These are phyloP conservation scores for Ramphastos sulfuratus DNA, from an alignment of 2,113 vertebrate genomes.

Conservation along the genomic window DNA sequence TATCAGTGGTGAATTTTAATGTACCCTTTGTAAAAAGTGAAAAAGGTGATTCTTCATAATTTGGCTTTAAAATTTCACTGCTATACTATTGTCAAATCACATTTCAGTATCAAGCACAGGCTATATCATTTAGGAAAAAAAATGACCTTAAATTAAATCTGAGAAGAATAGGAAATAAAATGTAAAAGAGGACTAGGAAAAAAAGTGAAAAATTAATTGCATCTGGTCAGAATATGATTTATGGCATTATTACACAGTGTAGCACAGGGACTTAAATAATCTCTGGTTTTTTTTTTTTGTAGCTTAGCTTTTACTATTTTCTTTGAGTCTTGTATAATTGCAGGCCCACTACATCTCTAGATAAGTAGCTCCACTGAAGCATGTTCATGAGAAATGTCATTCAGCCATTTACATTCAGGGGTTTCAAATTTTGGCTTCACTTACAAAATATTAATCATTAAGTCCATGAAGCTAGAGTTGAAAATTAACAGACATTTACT, in stretches of 20 bases:
- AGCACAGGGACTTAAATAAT: not conserved
- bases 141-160: constrained; percentile 50
- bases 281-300: not conserved
- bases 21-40: not conserved
- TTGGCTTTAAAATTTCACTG: constrained; percentile 28
- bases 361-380: not conserved
- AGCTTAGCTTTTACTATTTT: not conserved
- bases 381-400: not conserved
- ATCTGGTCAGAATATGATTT: constrained; percentile 38
- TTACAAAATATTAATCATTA: not conserved
- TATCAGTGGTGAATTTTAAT: constrained; percentile 37
- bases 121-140: constrained; percentile 47
- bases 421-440: not conserved
- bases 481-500: constrained; percentile 38
- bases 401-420: not conserved
- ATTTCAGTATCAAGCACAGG: constrained; percentile 49
- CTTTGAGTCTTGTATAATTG: not conserved
- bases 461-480: not conserved
- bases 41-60: constrained; percentile 47
- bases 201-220: constrained; percentile 50
- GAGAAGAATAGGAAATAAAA: constrained; percentile 41
- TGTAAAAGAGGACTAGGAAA: not conserved
- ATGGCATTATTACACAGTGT: not conserved
- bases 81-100: constrained; percentile 11
- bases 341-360: not conserved